phyloP scores from a whole-genome alignment of 2,113 vertebrate genomes.

The human region DNA sequence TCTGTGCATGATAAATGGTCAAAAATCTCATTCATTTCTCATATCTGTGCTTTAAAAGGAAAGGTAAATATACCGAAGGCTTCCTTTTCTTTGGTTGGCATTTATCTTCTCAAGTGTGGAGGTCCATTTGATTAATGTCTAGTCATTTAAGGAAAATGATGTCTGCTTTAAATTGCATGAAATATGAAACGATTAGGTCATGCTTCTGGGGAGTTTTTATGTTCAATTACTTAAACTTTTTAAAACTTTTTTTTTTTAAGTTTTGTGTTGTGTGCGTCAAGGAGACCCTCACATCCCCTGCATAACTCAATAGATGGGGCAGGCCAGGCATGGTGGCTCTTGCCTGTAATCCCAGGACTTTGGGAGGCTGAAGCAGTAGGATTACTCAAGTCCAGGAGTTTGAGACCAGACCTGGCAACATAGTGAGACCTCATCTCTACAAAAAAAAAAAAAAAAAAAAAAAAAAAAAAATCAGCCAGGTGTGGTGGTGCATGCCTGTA shows the following conservation, averaged over 20 bases:
- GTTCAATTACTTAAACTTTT: conserved; percentile 67
- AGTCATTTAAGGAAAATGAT: conserved; percentile 78
- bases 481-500: too few species aligned
- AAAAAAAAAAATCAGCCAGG: too few species aligned
- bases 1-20: conserved; percentile 80
- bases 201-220: conserved; percentile 71
- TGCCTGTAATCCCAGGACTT: too few species aligned
- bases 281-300: not conserved
- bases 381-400: too few species aligned
- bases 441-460: too few species aligned
- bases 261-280: not conserved
- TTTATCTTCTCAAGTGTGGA: conserved; percentile 77
- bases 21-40: conserved; percentile 80
- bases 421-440: too few species aligned
- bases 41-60: conserved; percentile 75
- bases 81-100: conserved; percentile 72
- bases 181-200: conserved; percentile 78
- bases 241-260: conserved; percentile 38
- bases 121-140: conserved; percentile 80
- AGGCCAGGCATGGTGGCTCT: too few species aligned
- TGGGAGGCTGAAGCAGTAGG: too few species aligned
- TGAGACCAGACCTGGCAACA: too few species aligned
- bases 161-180: conserved; percentile 64
- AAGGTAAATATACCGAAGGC: conserved; percentile 80
- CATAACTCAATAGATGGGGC: not conserved